These are phyloP conservation scores for Uria lomvia DNA, from an alignment of 2,113 vertebrate species.

Conservation along the genomic window DNA sequence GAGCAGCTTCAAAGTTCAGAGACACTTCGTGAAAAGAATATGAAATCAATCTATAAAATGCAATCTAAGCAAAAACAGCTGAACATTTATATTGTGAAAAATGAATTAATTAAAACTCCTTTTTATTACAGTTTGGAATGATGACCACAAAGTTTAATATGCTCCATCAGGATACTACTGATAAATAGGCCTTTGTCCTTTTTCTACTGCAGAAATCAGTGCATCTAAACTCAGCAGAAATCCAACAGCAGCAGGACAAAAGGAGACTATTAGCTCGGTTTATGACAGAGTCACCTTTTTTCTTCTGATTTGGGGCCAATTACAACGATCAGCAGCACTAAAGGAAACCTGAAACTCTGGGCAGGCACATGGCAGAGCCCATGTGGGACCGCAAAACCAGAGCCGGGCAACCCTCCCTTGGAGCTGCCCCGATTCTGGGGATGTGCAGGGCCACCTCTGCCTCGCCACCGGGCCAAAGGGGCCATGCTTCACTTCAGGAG, in stretches of 20 bases:
- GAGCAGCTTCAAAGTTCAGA: background rate
- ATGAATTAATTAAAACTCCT: background rate
- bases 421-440: background rate
- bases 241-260: background rate
- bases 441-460: background rate
- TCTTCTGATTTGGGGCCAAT: background rate
- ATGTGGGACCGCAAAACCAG: rapidly evolving
- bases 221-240: background rate
- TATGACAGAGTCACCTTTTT: background rate
- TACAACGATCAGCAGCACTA: background rate
- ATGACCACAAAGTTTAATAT: background rate
- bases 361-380: background rate
- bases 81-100: background rate
- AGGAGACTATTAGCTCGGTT: too few species aligned
- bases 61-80: background rate
- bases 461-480: rapidly evolving
- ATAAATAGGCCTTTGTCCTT: background rate
- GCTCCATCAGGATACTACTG: background rate
- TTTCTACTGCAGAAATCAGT: background rate
- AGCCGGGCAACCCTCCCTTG: background rate
- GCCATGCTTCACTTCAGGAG: rapidly evolving
- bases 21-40: background rate
- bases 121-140: background rate
- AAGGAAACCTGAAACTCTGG: background rate
- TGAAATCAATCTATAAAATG: background rate